Percentiles rank a stretch among this genome's conserved stretches.
Evolutionary conservation across 2,797 vertebrate genomes (phyloP).

Genomic region (Acanthurus leucopareius): DNA sequence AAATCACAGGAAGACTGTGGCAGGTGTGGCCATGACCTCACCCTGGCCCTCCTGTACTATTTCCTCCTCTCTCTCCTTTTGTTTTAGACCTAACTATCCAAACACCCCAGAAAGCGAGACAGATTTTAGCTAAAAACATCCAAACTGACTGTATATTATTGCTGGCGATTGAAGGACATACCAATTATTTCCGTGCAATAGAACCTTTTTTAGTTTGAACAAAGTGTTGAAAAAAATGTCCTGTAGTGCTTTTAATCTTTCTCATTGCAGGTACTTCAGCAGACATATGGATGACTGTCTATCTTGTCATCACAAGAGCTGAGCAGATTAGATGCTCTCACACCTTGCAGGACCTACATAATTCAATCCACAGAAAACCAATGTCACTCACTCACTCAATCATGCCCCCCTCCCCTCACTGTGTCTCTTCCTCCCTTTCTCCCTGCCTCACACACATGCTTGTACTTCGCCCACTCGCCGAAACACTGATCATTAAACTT

Average conservation of each 20-base stretch:
- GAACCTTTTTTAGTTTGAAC: slow-evolving; percentile 14
- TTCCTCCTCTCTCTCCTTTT: slow-evolving; percentile 36
- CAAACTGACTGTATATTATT: neutral
- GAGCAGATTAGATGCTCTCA: slow-evolving; percentile 72
- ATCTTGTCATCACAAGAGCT: slow-evolving; percentile 66
- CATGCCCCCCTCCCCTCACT: slow-evolving; percentile 35
- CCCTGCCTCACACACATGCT: slow-evolving; percentile 30
- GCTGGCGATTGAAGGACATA: slow-evolving; percentile 32
- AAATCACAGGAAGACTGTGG: slow-evolving; percentile 87
- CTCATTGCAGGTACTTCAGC: slow-evolving; percentile 57
- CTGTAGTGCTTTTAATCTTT: slow-evolving; percentile 60
- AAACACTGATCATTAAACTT: slow-evolving; percentile 74
- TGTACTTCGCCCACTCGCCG: slow-evolving; percentile 43
- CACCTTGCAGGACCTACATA: slow-evolving; percentile 56
- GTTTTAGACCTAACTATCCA: slow-evolving; percentile 6
- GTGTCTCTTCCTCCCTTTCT: slow-evolving; percentile 29
- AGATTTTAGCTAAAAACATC: neutral
- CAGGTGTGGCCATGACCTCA: slow-evolving; percentile 84
- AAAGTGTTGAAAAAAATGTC: slow-evolving; percentile 19
- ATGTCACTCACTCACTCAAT: slow-evolving; percentile 75
- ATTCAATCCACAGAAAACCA: slow-evolving; percentile 69
- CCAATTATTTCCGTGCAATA: slow-evolving; percentile 17
- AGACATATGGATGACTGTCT: slow-evolving; percentile 59
- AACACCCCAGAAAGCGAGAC: neutral
- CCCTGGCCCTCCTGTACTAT: slow-evolving; percentile 52